Conservation (phyloP, 2,113 vertebrate species). For the Alethe castanea region DNA sequence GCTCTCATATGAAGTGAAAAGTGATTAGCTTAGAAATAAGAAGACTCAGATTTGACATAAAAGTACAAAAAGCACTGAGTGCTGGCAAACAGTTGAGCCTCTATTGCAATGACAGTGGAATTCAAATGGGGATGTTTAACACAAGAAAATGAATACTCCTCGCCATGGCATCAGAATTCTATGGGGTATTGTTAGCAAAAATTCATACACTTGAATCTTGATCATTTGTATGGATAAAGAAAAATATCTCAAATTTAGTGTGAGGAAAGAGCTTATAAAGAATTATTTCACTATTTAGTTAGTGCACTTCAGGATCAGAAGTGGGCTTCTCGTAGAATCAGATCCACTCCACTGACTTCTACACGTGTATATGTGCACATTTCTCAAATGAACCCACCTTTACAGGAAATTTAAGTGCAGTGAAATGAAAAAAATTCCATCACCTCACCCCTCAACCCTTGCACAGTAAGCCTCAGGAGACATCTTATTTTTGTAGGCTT, state of each 20-base stretch:
- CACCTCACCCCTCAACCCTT: not conserved
- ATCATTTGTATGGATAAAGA: not conserved
- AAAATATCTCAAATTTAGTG: not conserved
- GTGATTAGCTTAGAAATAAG: not conserved
- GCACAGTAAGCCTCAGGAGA: not conserved
- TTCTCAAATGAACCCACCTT: not conserved
- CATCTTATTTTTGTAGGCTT: not conserved
- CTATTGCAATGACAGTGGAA: fast-evolving
- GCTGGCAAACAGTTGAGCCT: not conserved
- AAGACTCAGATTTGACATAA: not conserved
- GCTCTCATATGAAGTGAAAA: not conserved
- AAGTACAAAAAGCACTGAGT: not conserved
- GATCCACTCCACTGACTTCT: not conserved
- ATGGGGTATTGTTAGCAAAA: not conserved
- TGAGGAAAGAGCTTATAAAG: not conserved
- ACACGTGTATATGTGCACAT: not conserved
- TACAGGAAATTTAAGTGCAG: not conserved
- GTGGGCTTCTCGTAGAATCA: not conserved
- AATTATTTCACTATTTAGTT: not conserved
- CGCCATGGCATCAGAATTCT: not conserved
- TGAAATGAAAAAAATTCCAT: not conserved
- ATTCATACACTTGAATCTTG: not conserved
- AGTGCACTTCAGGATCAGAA: not conserved
- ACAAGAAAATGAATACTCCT: not conserved
- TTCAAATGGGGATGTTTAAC: not conserved